phyloP scores from a whole-genome alignment of 2,113 vertebrate species.

The Crotalus viridis region DNA sequence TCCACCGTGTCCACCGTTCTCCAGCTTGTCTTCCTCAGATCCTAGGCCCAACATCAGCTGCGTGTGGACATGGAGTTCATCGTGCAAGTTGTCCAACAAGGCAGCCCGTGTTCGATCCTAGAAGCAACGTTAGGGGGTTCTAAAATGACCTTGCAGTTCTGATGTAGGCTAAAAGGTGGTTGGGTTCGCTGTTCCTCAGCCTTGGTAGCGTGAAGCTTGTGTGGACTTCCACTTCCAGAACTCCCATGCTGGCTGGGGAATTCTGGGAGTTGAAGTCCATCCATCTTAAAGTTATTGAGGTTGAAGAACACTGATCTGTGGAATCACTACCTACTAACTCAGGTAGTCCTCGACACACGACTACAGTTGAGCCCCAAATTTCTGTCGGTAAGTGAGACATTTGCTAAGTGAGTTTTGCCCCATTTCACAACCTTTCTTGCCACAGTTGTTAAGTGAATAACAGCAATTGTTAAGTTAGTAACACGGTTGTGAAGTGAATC shows the following conservation, averaged over 20 bases:
- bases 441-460: too few relatives aligned
- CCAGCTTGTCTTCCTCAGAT: conserved; percentile 85
- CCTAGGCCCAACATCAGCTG: conserved; percentile 89
- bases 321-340: background rate
- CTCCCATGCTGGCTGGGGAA: background rate
- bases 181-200: background rate
- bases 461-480: too few relatives aligned
- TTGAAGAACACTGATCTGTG: background rate
- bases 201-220: background rate
- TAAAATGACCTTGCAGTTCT: background rate
- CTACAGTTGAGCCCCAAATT: too few relatives aligned
- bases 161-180: background rate
- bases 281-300: background rate
- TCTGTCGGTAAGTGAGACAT: too few relatives aligned
- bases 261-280: background rate
- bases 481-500: too few relatives aligned
- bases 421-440: too few relatives aligned
- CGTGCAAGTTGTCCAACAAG: conserved; percentile 86
- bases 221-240: background rate
- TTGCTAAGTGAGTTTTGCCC: too few relatives aligned
- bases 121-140: background rate
- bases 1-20: conserved; percentile 90
- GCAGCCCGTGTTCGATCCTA: conserved; percentile 89
- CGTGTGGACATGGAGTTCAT: conserved; percentile 85
- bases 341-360: too few relatives aligned